Evolutionary conservation across 2,888 invertebrate genomes (phyloP).

Genomic region (Melikaiella ostensackeni): DNA sequence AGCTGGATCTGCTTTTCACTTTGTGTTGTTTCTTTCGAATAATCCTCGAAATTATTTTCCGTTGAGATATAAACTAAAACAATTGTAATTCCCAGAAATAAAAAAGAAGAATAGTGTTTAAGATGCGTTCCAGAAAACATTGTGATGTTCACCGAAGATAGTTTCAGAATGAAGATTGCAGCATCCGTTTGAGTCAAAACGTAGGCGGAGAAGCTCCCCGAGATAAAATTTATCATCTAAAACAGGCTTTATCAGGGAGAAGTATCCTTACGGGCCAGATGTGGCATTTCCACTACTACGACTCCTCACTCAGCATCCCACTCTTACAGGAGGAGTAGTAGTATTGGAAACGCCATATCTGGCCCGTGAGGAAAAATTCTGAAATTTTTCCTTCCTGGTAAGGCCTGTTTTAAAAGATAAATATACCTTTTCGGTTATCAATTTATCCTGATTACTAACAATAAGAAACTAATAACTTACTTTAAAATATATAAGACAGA

Average conservation of each 20-base stretch:
- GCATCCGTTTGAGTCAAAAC: constrained; percentile 37
- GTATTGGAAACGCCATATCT: no score
- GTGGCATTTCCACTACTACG: no score
- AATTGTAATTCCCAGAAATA: constrained; percentile 44
- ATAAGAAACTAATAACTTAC: background rate
- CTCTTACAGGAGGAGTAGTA: no score
- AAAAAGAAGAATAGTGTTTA: constrained; percentile 42
- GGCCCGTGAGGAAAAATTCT: no score
- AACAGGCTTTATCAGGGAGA: no score
- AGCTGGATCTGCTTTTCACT: constrained; percentile 40
- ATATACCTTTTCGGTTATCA: background rate
- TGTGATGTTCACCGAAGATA: constrained; percentile 36
- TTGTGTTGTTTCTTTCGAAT: constrained; percentile 8
- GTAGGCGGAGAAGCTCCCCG: constrained; percentile 45
- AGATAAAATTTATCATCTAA: constrained; percentile 46
- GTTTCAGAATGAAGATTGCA: background rate
- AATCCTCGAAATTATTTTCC: constrained; percentile 3
- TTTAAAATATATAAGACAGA: background rate
- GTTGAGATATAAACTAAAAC: constrained; percentile 49
- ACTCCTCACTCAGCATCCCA: no score
- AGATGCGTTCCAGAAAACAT: constrained; percentile 49
- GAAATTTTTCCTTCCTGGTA: no score
- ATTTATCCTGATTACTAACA: background rate
- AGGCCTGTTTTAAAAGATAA: background rate
- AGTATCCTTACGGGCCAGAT: no score